Percentiles rank a stretch among this genome's conserved stretches.
Conservation (phyloP, 1,140 invertebrate species). For the Pectinophora gossypiella region DNA sequence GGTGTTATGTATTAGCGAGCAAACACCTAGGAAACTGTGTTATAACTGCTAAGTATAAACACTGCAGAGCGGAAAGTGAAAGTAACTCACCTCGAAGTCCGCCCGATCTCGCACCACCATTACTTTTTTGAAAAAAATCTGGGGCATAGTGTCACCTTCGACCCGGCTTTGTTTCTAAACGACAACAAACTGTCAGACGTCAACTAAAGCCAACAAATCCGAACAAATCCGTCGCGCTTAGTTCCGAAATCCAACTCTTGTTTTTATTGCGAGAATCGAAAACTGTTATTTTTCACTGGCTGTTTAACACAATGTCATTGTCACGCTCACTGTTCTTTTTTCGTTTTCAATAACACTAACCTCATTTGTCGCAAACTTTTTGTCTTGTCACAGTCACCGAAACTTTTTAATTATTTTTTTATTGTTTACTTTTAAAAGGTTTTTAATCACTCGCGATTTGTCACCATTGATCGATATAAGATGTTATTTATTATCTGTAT, state of each 20-base stretch:
- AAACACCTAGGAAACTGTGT: neutral
- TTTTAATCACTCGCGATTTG: neutral
- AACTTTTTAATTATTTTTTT: neutral
- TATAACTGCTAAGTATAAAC: neutral
- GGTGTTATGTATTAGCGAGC: no score
- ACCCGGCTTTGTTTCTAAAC: conserved; percentile 25
- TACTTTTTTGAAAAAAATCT: conserved; percentile 73
- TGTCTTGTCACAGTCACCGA: no score
- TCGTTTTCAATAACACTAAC: neutral
- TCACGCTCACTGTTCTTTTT: neutral
- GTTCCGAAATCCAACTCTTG: conserved; percentile 15
- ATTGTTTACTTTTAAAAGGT: neutral
- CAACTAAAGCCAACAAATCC: neutral
- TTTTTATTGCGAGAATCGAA: neutral
- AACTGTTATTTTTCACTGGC: neutral
- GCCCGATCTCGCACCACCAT: conserved; percentile 62
- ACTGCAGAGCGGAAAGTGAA: conserved; percentile 47
- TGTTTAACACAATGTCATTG: neutral
- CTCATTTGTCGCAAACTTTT: no score
- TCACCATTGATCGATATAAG: no score
- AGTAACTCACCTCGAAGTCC: conserved; percentile 64
- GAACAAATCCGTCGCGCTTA: neutral
- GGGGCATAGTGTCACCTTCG: conserved; percentile 62
- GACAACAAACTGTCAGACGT: neutral
- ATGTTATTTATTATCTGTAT: neutral